Evolutionary conservation across 2,888 invertebrate species (phyloP).

Genomic region (Euphydryas editha): DNA sequence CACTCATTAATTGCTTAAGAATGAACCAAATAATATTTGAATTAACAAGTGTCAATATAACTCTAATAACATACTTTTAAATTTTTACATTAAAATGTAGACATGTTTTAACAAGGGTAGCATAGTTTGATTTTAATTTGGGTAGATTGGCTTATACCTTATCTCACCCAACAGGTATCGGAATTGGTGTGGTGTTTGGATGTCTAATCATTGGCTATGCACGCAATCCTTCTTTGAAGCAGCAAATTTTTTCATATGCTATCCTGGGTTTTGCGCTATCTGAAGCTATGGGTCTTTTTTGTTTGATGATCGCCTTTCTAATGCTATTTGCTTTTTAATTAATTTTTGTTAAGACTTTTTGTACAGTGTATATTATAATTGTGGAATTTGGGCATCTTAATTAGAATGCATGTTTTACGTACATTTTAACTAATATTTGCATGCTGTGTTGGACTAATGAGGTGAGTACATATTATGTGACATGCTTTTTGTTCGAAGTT

Average conservation of each 20-base stretch:
- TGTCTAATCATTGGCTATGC: conserved; percentile 98
- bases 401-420: conserved; percentile 23
- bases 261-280: conserved; percentile 98
- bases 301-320: conserved; percentile 99
- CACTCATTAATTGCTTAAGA: neutral
- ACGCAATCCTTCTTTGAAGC: conserved; percentile 98
- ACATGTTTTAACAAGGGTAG: neutral
- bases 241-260: conserved; percentile 98
- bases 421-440: conserved; percentile 20
- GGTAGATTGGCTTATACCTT: conserved; percentile 29
- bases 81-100: no score
- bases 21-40: neutral
- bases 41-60: neutral
- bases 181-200: conserved; percentile 98
- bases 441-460: conserved; percentile 13
- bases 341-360: conserved; percentile 49
- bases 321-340: conserved; percentile 96
- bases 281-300: conserved; percentile 99
- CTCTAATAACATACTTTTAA: neutral
- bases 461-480: conserved; percentile 17
- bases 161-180: conserved; percentile 89
- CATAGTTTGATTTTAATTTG: neutral
- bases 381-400: conserved; percentile 17
- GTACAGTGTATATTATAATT: conserved; percentile 58
- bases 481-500: neutral